These are phyloP conservation scores for Tinea trinotella DNA, from an alignment of 2,888 invertebrate genomes.

Conservation along the genomic window DNA sequence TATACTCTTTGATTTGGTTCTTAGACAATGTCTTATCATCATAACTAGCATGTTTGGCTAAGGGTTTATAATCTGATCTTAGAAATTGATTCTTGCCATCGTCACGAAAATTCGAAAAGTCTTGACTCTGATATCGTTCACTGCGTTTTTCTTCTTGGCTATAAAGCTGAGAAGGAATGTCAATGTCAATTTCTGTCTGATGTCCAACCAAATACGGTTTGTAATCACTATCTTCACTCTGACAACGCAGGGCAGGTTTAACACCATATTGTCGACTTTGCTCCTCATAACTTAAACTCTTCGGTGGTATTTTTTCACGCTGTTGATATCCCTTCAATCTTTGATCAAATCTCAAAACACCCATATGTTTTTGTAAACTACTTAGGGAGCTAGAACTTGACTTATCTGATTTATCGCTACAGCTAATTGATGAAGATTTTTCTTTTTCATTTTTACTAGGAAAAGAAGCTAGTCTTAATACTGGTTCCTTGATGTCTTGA, in stretches of 20 bases:
- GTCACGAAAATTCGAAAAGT: slow-evolving; percentile 68
- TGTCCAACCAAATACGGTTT: slow-evolving; percentile 56
- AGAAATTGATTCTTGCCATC: slow-evolving; percentile 51
- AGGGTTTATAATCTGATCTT: slow-evolving; percentile 70
- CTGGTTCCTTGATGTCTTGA: slow-evolving; percentile 39
- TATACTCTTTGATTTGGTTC: slow-evolving; percentile 76
- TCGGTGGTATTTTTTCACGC: slow-evolving; percentile 54
- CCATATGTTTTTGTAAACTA: slow-evolving; percentile 59
- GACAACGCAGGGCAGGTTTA: slow-evolving; percentile 69
- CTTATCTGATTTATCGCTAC: slow-evolving; percentile 65
- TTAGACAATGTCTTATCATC: slow-evolving; percentile 76
- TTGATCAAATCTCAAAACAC: slow-evolving; percentile 51
- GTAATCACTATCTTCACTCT: slow-evolving; percentile 73
- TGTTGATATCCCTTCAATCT: slow-evolving; percentile 49
- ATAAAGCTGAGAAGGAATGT: slow-evolving; percentile 69
- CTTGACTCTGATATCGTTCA: slow-evolving; percentile 77
- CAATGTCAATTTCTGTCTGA: slow-evolving; percentile 70
- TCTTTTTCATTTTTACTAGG: slow-evolving; percentile 41
- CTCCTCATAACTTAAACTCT: slow-evolving; percentile 67
- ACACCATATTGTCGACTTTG: slow-evolving; percentile 52
- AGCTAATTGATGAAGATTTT: slow-evolving; percentile 67
- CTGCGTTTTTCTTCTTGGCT: slow-evolving; percentile 75
- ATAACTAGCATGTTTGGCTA: slow-evolving; percentile 77
- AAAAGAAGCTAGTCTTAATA: slow-evolving; percentile 45
- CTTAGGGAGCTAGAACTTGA: slow-evolving; percentile 67